These are phyloP conservation scores for Nemopilema nomurai DNA, from an alignment of 30 jellyfish, hydroid and myxozoan genomes.

Conservation along the genomic window DNA sequence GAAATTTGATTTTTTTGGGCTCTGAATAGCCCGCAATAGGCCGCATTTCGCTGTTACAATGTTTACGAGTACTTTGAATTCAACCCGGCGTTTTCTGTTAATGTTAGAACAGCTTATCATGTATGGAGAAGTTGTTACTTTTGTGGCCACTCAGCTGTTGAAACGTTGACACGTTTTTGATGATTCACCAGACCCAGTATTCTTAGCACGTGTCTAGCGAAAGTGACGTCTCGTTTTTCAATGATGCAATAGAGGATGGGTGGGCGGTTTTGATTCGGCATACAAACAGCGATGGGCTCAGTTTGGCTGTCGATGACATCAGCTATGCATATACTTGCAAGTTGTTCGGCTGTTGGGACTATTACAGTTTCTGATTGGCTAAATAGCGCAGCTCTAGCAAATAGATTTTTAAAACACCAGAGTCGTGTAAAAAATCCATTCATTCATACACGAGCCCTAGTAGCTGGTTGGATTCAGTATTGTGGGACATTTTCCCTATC, in stretches of 20 bases:
- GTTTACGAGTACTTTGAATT: neutral
- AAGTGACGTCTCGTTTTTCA: too few relatives aligned
- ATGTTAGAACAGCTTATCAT: neutral
- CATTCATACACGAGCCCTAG: neutral
- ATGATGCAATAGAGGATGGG: neutral
- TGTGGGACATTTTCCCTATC: too few relatives aligned
- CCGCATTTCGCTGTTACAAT: neutral
- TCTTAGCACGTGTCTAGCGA: neutral
- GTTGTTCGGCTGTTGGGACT: neutral
- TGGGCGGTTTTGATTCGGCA: too few relatives aligned
- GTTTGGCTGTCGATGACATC: neutral
- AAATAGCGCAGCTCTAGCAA: neutral
- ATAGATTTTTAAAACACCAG: neutral
- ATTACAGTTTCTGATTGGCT: neutral
- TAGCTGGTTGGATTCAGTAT: too few relatives aligned
- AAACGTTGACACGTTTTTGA: neutral
- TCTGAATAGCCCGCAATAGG: neutral
- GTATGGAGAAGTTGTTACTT: neutral
- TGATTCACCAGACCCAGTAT: neutral
- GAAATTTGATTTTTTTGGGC: neutral
- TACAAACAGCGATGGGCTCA: neutral
- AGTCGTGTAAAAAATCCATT: neutral
- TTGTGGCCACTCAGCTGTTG: neutral
- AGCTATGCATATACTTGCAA: neutral
- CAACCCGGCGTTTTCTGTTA: neutral